A percentile compares a stretch with the other conserved stretches of the same genome.
phyloP scores from a whole-genome alignment of 1,140 invertebrate genomes.

The Harlomillsia oculata region DNA sequence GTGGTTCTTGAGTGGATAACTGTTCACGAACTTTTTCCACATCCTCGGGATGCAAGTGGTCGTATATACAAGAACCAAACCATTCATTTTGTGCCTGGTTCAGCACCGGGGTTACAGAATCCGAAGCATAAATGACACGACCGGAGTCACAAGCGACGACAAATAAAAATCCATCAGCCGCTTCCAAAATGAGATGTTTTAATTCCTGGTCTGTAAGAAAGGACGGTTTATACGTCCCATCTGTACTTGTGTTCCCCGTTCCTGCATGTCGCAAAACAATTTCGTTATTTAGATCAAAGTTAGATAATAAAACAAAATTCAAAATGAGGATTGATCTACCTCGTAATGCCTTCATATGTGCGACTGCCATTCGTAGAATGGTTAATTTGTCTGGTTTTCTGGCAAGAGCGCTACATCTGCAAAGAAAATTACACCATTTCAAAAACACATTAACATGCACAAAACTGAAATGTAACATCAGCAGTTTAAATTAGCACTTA shows the following conservation, averaged over 20 bases:
- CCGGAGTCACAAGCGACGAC: constrained; percentile 97
- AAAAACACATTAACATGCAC: too few relatives aligned
- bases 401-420: constrained; percentile 73
- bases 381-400: constrained; percentile 98
- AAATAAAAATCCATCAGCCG: constrained; percentile 98
- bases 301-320: too few relatives aligned
- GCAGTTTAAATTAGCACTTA: too few relatives aligned
- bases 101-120: constrained; percentile 76
- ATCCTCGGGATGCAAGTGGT: constrained; percentile 96
- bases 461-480: too few relatives aligned
- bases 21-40: constrained; percentile 97
- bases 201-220: constrained; percentile 98
- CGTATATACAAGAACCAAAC: constrained; percentile 90
- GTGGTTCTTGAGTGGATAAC: constrained; percentile 90
- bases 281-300: too few relatives aligned
- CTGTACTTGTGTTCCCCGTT: constrained; percentile 84
- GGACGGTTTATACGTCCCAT: constrained; percentile 94
- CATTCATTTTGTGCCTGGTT: constrained; percentile 69
- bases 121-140: constrained; percentile 93
- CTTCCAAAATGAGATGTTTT: constrained; percentile 96
- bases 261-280: constrained; percentile 47
- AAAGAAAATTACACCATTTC: too few relatives aligned
- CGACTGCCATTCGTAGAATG: constrained; percentile 97
- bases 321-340: too few relatives aligned
- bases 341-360: constrained; percentile 95